phyloP scores from a whole-genome alignment of 2,113 vertebrate genomes.

The Grammomys surdaster region DNA sequence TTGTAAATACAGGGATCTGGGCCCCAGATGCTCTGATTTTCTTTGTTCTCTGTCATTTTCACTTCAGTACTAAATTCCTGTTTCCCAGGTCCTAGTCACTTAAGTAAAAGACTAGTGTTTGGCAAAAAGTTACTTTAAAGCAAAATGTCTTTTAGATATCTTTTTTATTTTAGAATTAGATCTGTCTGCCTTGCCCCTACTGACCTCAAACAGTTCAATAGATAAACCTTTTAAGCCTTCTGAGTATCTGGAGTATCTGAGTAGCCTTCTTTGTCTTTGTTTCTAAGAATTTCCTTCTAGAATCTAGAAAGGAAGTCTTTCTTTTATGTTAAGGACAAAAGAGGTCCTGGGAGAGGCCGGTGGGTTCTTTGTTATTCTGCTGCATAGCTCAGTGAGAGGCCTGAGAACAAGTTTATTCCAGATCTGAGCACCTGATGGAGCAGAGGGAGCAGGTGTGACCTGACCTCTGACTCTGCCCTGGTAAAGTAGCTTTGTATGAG shows the following conservation, averaged over 20 bases:
- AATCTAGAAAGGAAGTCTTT: neutral
- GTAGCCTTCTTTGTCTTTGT: neutral
- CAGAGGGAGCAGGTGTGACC: neutral
- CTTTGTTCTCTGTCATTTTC: neutral
- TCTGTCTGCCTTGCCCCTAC: neutral
- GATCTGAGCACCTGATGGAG: neutral
- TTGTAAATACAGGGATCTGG: neutral
- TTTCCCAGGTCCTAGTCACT: neutral
- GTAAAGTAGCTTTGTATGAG: too few relatives aligned
- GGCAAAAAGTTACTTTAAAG: neutral
- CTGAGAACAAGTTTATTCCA: neutral
- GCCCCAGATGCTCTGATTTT: neutral
- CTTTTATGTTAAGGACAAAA: neutral
- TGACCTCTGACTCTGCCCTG: neutral
- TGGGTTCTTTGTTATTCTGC: neutral
- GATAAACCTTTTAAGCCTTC: neutral
- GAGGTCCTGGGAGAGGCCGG: neutral
- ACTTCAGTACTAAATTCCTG: neutral
- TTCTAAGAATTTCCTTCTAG: neutral
- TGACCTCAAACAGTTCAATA: neutral
- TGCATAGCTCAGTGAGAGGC: too few relatives aligned
- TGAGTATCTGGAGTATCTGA: neutral
- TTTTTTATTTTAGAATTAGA: neutral
- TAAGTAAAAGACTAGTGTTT: neutral
- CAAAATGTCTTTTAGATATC: neutral